Base-by-base conservation (phyloP, 2,888 invertebrate genomes). In the Melangyna quadrimaculata region DNA sequence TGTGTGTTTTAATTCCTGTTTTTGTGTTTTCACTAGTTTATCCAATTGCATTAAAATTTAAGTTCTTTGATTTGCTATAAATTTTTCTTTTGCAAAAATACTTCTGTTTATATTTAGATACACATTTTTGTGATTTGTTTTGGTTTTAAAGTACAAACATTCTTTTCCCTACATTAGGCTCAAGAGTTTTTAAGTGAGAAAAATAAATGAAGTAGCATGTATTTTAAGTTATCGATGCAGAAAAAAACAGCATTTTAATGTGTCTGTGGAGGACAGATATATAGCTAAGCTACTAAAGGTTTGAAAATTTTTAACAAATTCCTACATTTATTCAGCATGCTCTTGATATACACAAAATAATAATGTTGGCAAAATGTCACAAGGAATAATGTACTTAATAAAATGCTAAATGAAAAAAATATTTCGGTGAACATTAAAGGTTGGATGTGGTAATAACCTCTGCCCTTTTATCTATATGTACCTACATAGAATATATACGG, bases 1-100 rank as follows among this genome's bases (percentile, higher is more conserved):
- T 32, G 65, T 65, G 65, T 65, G 37, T 61, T 61, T 72, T 17
- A 61, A 48, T 51, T 78, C 12, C 22, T 57, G 27, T 45, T 22
- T 43, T 70, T 63, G n/a, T 43, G n/a, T 19, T 63, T 17, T 40
- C 17, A 29, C 22, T 12, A 67, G 40, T 72, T 14, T 0, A 24
- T 0, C 37, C 19, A 3, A 69, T 63, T 61, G 17, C 63, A 17
- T 35, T 53, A 63, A 61, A 35, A 55, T 24, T 29, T 22, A 51
- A 40, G 48, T 32, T n/a, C 6, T 4, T 24, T 51, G 29, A 27
- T 55, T 48, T 59, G 12, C 19, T n/a, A 27, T 40, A 27, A 4
- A 27, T 3, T 27, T 45, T 59, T 61, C 14, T 61, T 51, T 61
- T 40, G 37, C n/a, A 19, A 32, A 78, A 32, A 27, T 55, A 55